Percentiles rank a stretch among this genome's conserved stretches.
These are phyloP conservation scores for Hozukius guyotensis DNA, from an alignment of 2,797 vertebrate genomes.

Conservation along the genomic window DNA sequence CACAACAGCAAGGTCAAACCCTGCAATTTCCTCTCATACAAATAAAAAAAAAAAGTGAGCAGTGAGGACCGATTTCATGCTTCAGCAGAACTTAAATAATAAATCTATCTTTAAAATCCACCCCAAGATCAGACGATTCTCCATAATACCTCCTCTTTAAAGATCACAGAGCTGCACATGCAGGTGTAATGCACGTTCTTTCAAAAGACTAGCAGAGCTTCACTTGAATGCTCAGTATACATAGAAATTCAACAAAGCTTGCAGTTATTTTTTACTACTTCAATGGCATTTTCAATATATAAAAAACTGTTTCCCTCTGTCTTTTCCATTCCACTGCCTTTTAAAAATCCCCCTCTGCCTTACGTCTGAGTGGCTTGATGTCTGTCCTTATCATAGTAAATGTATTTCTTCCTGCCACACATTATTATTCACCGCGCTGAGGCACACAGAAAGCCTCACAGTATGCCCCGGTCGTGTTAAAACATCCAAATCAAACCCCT, in stretches of 20 bases:
- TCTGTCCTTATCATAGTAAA: constrained; percentile 39
- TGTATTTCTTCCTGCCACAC: constrained; percentile 25
- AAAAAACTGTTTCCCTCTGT: constrained; percentile 24
- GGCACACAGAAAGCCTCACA: constrained; percentile 12
- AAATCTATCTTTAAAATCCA: constrained; percentile 16
- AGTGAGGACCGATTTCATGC: constrained; percentile 23
- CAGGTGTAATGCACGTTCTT: background rate
- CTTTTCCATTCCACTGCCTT: constrained; percentile 38
- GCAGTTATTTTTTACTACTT: constrained; percentile 20
- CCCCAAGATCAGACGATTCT: background rate
- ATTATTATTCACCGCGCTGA: constrained; percentile 42
- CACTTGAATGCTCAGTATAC: background rate
- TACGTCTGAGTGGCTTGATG: constrained; percentile 47
- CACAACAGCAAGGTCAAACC: constrained; percentile 27
- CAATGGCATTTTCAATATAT: constrained; percentile 6
- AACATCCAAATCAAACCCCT: constrained; percentile 31
- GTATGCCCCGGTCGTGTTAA: constrained; percentile 6
- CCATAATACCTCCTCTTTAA: background rate
- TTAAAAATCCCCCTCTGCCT: constrained; percentile 34
- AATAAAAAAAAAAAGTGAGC: background rate
- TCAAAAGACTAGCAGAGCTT: background rate
- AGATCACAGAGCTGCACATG: background rate
- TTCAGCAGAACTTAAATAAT: constrained; percentile 9
- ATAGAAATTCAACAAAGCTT: constrained; percentile 11
- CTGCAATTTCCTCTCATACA: background rate